Base-by-base conservation (phyloP, 2,888 invertebrate genomes). In the Parelbella ahira region DNA sequence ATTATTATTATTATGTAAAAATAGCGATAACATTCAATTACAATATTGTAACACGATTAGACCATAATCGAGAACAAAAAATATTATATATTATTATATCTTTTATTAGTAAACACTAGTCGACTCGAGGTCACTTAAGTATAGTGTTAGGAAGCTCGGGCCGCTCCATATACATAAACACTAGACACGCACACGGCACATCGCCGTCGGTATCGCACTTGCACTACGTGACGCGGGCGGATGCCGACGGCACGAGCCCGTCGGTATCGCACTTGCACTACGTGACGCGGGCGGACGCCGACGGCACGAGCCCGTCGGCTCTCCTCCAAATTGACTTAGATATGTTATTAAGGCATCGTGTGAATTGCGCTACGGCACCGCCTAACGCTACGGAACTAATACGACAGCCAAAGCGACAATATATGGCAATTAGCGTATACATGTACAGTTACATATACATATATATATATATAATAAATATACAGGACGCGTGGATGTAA, bases 281-380 rank as follows among this genome's bases (percentile, higher is more conserved):
- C 76, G 86, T 86, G 82, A 86, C 68, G 63, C 59, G 49, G 54
- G n/a, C n/a, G n/a, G n/a, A n/a, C n/a, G n/a, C n/a, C n/a, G n/a
- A n/a, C n/a, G n/a, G n/a, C n/a, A n/a, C n/a, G n/a, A n/a, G 68
- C 73, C 67, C 76, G 74, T 80, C 38, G 11, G 38, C 18, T 58
- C 76, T 66, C 71, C 69, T 79, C 68, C 65, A 80, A 80, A 84
- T 82, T 86, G 86, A 87, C 87, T 87, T 87, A 86, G 87, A 87
- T 86, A 83, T 84, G 84, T 84, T 86, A 86, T 78, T 86, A 87
- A 87, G 87, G 87, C 87, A 87, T 79, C 87, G 68, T 78, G 87
- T 87, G 87, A 87, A 87, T 77, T 82, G 86, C 86, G 78, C 86
- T 86, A 80, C 71, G 72, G 75, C 73, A 73, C 71, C 74, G 73